phyloP scores from a whole-genome alignment of 35 echinoderm and acorn worm genomes.

The Nesometra sesokonis region DNA sequence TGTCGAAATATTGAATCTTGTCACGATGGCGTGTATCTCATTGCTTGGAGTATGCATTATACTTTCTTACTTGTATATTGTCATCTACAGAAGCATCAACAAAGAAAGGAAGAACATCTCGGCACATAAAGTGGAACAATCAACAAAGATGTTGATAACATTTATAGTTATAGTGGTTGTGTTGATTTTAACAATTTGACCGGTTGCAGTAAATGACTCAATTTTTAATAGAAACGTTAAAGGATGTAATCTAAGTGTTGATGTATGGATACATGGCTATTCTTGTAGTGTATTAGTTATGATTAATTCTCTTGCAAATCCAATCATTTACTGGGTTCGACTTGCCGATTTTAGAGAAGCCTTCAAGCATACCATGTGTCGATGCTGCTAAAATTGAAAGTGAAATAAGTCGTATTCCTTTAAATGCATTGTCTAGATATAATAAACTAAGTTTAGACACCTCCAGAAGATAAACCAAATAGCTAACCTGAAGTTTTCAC shows the following conservation, averaged over 20 bases:
- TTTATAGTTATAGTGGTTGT: not conserved
- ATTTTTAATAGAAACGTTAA: too few relatives aligned
- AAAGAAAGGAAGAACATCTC: not conserved
- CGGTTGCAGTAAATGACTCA: too few relatives aligned
- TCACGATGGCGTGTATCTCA: too few relatives aligned
- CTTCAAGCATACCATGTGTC: not conserved
- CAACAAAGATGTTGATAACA: not conserved
- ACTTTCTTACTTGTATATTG: not conserved
- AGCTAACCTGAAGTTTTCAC: too few relatives aligned
- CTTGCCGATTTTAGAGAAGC: not conserved
- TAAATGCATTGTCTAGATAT: too few relatives aligned
- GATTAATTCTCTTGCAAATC: not conserved
- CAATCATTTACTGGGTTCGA: not conserved
- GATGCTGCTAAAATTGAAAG: too few relatives aligned
- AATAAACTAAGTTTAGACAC: too few relatives aligned
- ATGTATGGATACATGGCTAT: not conserved
- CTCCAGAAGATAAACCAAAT: too few relatives aligned
- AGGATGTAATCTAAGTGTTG: too few relatives aligned
- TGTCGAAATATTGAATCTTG: too few relatives aligned
- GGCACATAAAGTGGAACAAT: not conserved
- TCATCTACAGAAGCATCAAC: not conserved
- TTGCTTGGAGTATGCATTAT: too few relatives aligned
- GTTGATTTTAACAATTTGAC: not conserved
- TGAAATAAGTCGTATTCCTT: too few relatives aligned
- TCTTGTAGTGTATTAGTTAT: not conserved